Evolutionary conservation across 2,113 vertebrate genomes (phyloP).

Genomic region (Laticauda colubrina): DNA sequence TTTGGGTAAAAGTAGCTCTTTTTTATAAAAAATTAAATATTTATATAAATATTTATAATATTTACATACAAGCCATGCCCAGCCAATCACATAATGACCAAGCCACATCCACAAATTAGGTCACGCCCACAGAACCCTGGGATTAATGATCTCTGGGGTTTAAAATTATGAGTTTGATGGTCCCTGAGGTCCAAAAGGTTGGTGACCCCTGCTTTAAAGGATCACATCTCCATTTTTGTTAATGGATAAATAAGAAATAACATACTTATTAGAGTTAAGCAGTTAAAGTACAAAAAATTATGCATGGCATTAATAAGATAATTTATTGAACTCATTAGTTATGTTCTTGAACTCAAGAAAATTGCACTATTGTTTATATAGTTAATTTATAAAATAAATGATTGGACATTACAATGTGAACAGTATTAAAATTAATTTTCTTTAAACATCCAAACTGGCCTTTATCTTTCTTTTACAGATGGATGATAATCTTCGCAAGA

Average conservation of each 20-base stretch:
- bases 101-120: too few relatives aligned
- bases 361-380: not conserved
- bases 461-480: constrained; percentile 79
- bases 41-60: too few relatives aligned
- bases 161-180: too few relatives aligned
- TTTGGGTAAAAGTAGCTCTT: too few relatives aligned
- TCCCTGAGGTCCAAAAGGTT: too few relatives aligned
- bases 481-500: constrained; percentile 96
- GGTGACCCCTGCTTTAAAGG: not conserved
- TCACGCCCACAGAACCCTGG: too few relatives aligned
- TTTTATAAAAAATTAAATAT: too few relatives aligned
- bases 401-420: not conserved
- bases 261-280: not conserved
- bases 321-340: not conserved
- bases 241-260: not conserved
- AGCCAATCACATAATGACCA: too few relatives aligned
- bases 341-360: not conserved
- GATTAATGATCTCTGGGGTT: too few relatives aligned
- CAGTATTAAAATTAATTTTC: not conserved
- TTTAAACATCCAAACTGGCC: constrained; percentile 48
- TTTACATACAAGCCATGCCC: too few relatives aligned
- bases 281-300: not conserved
- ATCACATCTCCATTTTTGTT: not conserved
- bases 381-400: not conserved
- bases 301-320: not conserved